Evolutionary conservation across 2,113 vertebrate species (phyloP), one percentile per base, ranked within the genome.

Genomic region (Otocyon megalotis): DNA sequence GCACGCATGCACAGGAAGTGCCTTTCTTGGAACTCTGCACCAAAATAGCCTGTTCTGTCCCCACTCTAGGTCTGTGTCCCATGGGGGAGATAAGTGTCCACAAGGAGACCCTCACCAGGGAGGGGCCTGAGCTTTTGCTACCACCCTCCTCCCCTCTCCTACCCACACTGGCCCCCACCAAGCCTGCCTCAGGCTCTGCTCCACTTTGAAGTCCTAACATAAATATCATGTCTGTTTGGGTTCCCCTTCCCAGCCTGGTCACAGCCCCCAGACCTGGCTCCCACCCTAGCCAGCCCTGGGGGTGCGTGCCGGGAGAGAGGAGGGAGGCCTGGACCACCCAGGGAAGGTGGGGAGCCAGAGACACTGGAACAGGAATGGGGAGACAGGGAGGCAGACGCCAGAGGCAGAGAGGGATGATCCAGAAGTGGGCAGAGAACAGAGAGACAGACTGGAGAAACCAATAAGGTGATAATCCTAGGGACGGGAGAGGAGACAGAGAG

Each of bases 141-240:
- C 58, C 43, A n/a, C 56, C 86, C 76, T 67, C 79, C 48, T 43
- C n/a, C 83, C 19, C 56, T 50, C 76, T 53, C 71, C 63, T 48
- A 28, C 88, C 92, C 89, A 79, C 77, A 37, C n/a, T 17, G 19
- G 67, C 80, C 69, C 69, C 81, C 67, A n/a, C 69, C 90, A n/a
- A 13, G 84, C 77, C 56, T n/a, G 50, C 89, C 69, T 87, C n/a
- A 7, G 95, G 5, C 86, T 65, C 86, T 37, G 93, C 82, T 91
- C 60, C 60, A 58, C 97, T 98, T 98, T 98, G 98, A 98, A 98
- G 98, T 98, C 96, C 62, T 83, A 98, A 97, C 96, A 91, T 98
- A 98, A 98, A 98, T 97, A 98, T 97, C 97, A 96, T 96, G 98
- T 98, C 97, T 98, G 96, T 94, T 93, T 88, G 76, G 87, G 81